A percentile compares a stretch with the other conserved stretches of the same genome.
Evolutionary conservation across 2,113 vertebrate genomes (phyloP).

Genomic region (Pristiophorus japonicus): DNA sequence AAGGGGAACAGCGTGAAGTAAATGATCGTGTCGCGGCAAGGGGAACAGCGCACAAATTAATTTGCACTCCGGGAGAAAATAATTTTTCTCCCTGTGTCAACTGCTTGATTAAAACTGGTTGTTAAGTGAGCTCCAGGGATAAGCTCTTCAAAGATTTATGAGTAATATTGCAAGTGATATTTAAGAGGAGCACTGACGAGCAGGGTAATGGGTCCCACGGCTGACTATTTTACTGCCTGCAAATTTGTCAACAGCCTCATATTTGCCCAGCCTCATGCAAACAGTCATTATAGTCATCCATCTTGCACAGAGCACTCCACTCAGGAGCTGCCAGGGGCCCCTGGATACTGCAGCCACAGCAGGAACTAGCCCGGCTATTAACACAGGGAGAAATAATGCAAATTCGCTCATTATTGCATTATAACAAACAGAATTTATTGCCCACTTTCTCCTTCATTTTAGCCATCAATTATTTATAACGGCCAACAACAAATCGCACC

Average conservation of each 20-base stretch:
- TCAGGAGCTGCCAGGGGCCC: not conserved
- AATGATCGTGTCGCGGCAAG: not conserved
- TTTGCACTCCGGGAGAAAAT: constrained; percentile 31
- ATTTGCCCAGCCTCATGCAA: constrained; percentile 8
- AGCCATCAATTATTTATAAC: constrained; percentile 19
- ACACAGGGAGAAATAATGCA: not conserved
- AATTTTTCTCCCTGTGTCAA: constrained; percentile 35
- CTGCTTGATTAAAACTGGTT: constrained; percentile 25
- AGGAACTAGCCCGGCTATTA: not conserved
- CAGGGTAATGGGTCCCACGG: constrained; percentile 16
- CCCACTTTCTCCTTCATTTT: not conserved
- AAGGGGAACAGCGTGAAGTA: not conserved
- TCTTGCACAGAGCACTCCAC: not conserved
- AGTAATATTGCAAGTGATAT: constrained; percentile 29
- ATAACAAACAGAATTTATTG: constrained; percentile 34
- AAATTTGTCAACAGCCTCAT: constrained; percentile 27
- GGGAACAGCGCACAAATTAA: constrained; percentile 26
- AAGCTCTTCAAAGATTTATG: not conserved
- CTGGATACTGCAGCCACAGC: not conserved
- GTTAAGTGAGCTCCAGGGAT: constrained; percentile 24
- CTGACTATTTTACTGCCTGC: constrained; percentile 3
- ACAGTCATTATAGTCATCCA: constrained; percentile 15
- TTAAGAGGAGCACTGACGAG: not conserved
- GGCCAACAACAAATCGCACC: not conserved
- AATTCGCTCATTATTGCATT: constrained; percentile 6